These are phyloP conservation scores for Solenopsis invicta DNA, from an alignment of 1,140 invertebrate species.

Conservation along the genomic window DNA sequence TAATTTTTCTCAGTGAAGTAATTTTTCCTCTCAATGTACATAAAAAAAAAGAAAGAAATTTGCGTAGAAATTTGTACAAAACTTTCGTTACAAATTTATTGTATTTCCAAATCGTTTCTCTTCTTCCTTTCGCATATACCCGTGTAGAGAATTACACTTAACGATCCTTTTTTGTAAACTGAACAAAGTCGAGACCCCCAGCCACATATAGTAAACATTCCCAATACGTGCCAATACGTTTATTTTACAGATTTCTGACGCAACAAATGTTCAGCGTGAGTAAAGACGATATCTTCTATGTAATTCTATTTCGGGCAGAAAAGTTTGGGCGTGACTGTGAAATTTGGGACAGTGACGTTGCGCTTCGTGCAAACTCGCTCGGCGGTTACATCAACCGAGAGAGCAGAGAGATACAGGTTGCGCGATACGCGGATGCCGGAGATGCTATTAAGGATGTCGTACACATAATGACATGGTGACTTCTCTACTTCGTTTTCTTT, in stretches of 20 bases:
- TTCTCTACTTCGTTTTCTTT: not conserved
- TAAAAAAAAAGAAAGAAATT: too few relatives aligned
- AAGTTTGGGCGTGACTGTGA: not conserved
- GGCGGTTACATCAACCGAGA: constrained; percentile 69
- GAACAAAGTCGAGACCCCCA: not conserved
- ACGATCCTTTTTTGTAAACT: not conserved
- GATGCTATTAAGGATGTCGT: constrained; percentile 21
- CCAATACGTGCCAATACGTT: not conserved
- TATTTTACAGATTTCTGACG: constrained; percentile 18
- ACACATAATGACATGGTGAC: constrained; percentile 18
- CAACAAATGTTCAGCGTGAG: not conserved
- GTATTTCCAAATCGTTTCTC: too few relatives aligned
- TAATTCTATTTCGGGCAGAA: not conserved
- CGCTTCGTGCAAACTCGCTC: constrained; percentile 61
- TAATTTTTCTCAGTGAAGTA: too few relatives aligned
- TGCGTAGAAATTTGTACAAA: too few relatives aligned
- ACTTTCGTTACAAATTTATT: too few relatives aligned
- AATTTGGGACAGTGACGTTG: not conserved
- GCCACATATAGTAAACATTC: not conserved
- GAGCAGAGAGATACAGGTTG: constrained; percentile 12
- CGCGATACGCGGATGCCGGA: constrained; percentile 12
- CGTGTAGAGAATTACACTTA: not conserved
- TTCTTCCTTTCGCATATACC: too few relatives aligned
- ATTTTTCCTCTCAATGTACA: too few relatives aligned
- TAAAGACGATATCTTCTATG: too few relatives aligned